Evolutionary conservation across 1,140 invertebrate genomes (phyloP), one percentile per base, ranked within the genome.

Genomic region (Heliconius nattereri): DNA sequence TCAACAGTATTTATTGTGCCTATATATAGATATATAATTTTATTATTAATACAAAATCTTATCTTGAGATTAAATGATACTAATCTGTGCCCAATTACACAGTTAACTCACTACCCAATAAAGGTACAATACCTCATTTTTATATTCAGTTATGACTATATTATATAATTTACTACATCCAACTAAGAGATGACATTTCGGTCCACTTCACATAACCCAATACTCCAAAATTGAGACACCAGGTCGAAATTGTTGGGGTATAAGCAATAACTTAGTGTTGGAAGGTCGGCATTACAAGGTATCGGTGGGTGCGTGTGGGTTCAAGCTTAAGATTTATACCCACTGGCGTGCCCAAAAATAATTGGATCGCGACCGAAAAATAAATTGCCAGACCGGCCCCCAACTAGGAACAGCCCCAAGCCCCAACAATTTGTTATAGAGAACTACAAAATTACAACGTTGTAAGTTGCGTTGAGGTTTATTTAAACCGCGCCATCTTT

Each of bases 341-440:
- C 86, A 87, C 86, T 89, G 90, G 87, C 89, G 86, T 89, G 89
- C 90, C 91, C 92, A 87, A 92, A 93, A 93, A 93, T 93, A 93
- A 93, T 93, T 93, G 91, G 90, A 91, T 90, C 83, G 89, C 87
- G 85, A 89, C 87, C 92, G 92, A 91, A 93, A 93, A 92, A 93
- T 93, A 93, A 92, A 93, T 93, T 86, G 83, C 84, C 82, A 73
- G 79, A 83, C 87, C 84, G 81, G 73, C 79, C 78, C 79, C 76
- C 89, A 87, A 85, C 87, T 86, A 87, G 86, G 85, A 90, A 90
- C 88, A 88, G 87, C 85, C 89, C 85, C 75, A 85, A 88, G 87
- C 85, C 89, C 85, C 75, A 85, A 88, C 89, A 87, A 90, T 92
- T 91, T 90, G 89, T 91, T 93, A 91, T 90, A 87, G 85, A 89